A percentile compares a stretch with the other conserved stretches of the same genome.
Evolutionary conservation across 35 echinoderm and acorn worm species (phyloP).

Genomic region (Holothuria glaberrima): DNA sequence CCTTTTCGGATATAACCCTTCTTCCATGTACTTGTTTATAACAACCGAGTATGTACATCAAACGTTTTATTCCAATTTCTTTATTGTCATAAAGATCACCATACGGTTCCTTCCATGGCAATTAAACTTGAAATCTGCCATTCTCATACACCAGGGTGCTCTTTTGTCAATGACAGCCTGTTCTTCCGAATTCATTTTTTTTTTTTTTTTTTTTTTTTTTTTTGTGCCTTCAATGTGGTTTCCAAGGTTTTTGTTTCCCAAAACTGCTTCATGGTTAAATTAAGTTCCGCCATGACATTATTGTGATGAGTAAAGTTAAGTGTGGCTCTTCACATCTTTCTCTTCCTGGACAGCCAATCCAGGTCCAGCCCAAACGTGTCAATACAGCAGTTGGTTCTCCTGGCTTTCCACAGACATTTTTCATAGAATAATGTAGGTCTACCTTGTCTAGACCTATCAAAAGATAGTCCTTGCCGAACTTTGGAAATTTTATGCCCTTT

Average conservation of each 20-base stretch:
- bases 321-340: neutral
- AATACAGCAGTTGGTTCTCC: conserved; percentile 18
- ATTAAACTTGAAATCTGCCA: conserved; percentile 25
- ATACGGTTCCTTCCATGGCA: conserved; percentile 6
- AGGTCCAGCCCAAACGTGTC: conserved; percentile 2
- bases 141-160: neutral
- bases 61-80: neutral
- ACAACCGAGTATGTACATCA: conserved; percentile 2
- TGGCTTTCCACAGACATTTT: conserved; percentile 11
- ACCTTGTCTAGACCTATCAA: neutral
- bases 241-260: neutral
- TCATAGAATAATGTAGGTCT: conserved; percentile 6
- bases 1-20: conserved; percentile 48
- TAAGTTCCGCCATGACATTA: neutral
- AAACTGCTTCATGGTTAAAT: neutral
- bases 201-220: no score
- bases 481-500: conserved; percentile 37
- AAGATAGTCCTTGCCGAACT: conserved; percentile 25
- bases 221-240: neutral
- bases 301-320: neutral
- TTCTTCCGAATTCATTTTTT: conserved; percentile 13
- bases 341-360: neutral
- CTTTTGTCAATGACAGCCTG: neutral
- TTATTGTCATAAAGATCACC: neutral
- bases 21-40: neutral